Evolutionary conservation across 2,888 invertebrate genomes (phyloP).

Genomic region (Auanema freiburgensis): DNA sequence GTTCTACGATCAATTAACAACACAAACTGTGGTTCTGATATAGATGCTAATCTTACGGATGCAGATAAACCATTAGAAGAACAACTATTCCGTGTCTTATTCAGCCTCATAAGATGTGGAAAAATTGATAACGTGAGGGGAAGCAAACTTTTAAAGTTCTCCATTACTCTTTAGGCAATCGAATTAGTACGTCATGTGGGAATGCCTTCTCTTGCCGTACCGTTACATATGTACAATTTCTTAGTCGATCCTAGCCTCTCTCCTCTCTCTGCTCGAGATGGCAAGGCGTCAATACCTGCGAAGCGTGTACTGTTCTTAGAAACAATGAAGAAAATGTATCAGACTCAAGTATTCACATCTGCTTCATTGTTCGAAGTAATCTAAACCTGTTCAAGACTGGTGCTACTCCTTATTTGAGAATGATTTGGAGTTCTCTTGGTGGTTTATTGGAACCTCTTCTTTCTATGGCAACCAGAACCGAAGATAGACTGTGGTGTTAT

Average conservation of each 20-base stretch:
- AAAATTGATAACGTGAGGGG: conserved; percentile 18
- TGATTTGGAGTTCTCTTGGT: conserved; percentile 9
- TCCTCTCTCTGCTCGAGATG: conserved; percentile 5
- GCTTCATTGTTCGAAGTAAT: too few relatives aligned
- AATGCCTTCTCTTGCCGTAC: conserved; percentile 8
- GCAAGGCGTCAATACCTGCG: conserved; percentile 8
- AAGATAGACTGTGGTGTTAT: conserved; percentile 17
- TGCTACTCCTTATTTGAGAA: conserved; percentile 2
- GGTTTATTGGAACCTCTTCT: conserved; percentile 14
- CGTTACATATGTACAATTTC: conserved; percentile 9
- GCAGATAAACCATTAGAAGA: conserved; percentile 8
- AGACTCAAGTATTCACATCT: too few relatives aligned
- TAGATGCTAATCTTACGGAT: conserved; percentile 6
- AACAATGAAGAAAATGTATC: conserved; percentile 6
- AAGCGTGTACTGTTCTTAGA: conserved; percentile 1
- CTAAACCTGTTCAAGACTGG: conserved; percentile 3
- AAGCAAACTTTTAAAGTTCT: not conserved
- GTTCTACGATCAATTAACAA: conserved; percentile 1
- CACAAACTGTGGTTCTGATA: conserved; percentile 11
- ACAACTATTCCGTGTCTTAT: conserved; percentile 6
- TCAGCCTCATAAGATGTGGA: conserved; percentile 17
- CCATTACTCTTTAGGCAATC: conserved; percentile 4
- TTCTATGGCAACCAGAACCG: conserved; percentile 16
- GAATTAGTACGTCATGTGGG: conserved; percentile 5
- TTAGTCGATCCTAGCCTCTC: conserved; percentile 16